These are phyloP conservation scores for Holothuria glaberrima DNA, from an alignment of 35 echinoderm and acorn worm species.

Conservation along the genomic window DNA sequence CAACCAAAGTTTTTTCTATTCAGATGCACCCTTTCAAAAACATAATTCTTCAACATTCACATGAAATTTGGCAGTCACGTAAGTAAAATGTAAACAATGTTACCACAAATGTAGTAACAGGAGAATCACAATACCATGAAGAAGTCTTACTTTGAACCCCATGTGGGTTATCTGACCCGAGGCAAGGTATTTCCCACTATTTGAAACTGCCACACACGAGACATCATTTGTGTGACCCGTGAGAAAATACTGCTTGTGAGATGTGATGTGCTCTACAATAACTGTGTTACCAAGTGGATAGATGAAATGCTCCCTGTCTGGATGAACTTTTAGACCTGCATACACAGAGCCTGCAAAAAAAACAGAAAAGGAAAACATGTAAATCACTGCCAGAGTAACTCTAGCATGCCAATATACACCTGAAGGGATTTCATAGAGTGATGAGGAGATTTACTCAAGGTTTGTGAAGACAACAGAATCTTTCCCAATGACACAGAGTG, in stretches of 20 bases:
- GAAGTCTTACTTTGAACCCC: constrained; percentile 92
- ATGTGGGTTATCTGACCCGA: constrained; percentile 95
- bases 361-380: background rate
- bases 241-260: constrained; percentile 82
- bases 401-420: background rate
- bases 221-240: constrained; percentile 92
- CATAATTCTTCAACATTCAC: no score
- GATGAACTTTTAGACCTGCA: constrained; percentile 84
- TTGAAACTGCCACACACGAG: constrained; percentile 87
- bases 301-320: constrained; percentile 82
- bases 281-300: constrained; percentile 96
- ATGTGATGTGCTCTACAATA: constrained; percentile 82
- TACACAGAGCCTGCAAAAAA: constrained; percentile 48
- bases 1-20: no score
- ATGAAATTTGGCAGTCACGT: no score
- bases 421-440: background rate
- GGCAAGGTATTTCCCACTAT: constrained; percentile 81
- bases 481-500: no score
- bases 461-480: no score
- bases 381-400: background rate
- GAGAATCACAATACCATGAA: no score
- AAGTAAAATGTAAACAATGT: no score
- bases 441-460: background rate
- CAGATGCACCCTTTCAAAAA: no score
- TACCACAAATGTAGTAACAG: no score